Conservation (phyloP, 2,888 invertebrate species). For the Athalia circularis region DNA sequence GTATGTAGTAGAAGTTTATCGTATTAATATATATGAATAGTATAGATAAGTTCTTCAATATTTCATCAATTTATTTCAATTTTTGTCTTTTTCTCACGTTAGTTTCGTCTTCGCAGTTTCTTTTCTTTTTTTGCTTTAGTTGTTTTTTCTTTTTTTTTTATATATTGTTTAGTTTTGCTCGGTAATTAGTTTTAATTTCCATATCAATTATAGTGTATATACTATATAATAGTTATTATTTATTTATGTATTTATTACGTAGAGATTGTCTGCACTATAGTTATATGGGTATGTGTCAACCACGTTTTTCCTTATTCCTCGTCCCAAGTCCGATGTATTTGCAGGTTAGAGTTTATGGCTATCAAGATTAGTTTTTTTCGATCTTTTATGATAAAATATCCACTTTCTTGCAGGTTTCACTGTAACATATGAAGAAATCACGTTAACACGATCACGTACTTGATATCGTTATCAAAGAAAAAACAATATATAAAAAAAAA, state of each 20-base stretch:
- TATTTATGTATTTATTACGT: constrained; percentile 3
- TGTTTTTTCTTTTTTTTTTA: neutral
- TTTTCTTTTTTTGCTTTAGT: neutral
- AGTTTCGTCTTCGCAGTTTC: too few relatives aligned
- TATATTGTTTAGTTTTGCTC: neutral
- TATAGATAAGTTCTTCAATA: too few relatives aligned
- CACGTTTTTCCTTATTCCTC: constrained; percentile 51
- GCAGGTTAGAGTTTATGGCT: constrained; percentile 65
- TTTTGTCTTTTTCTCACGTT: too few relatives aligned
- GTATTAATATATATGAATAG: too few relatives aligned
- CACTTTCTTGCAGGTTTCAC: constrained; percentile 1
- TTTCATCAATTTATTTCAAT: too few relatives aligned
- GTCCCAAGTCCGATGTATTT: constrained; percentile 56
- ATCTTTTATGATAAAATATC: too few relatives aligned
- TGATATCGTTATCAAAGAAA: too few relatives aligned
- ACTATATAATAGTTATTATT: neutral
- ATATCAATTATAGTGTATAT: neutral
- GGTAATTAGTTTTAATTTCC: constrained; percentile 16
- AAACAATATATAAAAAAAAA: too few relatives aligned
- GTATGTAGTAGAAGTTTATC: too few relatives aligned
- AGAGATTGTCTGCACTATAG: constrained; percentile 21
- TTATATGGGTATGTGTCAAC: neutral
- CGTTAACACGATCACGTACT: neutral
- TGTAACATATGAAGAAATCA: constrained; percentile 27
- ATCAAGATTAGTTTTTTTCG: constrained; percentile 46